A percentile compares a stretch with the other conserved stretches of the same genome.
These are phyloP conservation scores for Dicentrarchus labrax DNA, from an alignment of 2,113 vertebrate species.

Conservation along the genomic window DNA sequence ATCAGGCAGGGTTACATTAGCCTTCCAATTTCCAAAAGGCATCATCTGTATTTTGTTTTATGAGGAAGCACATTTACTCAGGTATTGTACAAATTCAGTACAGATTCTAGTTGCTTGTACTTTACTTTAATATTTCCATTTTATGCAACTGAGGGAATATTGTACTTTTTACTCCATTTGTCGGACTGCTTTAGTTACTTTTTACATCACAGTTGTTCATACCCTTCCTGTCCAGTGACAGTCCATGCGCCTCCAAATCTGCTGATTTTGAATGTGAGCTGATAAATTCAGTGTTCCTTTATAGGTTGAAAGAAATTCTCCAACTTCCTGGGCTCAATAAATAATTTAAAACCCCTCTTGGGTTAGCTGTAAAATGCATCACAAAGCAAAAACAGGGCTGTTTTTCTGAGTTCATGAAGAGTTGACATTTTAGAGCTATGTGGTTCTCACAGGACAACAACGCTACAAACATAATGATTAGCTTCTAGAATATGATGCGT, in stretches of 20 bases:
- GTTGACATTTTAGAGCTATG: no score
- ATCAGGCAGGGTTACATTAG: background rate
- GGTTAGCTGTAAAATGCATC: background rate
- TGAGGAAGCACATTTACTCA: background rate
- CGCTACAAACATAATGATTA: no score
- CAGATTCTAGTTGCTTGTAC: no score
- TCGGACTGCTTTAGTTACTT: background rate
- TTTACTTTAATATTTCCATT: no score
- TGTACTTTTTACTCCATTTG: background rate
- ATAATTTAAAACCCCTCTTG: background rate
- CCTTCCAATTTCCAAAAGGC: slow-evolving; percentile 8
- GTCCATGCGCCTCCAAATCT: background rate
- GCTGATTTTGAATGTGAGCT: background rate
- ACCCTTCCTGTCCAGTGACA: background rate
- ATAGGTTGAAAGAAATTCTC: background rate
- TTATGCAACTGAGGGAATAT: background rate
- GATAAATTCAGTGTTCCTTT: background rate
- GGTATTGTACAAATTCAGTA: no score
- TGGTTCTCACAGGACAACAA: no score
- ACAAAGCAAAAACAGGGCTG: no score
- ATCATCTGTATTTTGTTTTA: background rate
- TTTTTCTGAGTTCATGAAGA: background rate
- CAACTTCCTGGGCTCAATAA: background rate
- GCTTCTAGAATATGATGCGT: no score
- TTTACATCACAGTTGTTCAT: background rate